Evolutionary conservation across 1,140 invertebrate species (phyloP).

Genomic region (Drosophila elegans): DNA sequence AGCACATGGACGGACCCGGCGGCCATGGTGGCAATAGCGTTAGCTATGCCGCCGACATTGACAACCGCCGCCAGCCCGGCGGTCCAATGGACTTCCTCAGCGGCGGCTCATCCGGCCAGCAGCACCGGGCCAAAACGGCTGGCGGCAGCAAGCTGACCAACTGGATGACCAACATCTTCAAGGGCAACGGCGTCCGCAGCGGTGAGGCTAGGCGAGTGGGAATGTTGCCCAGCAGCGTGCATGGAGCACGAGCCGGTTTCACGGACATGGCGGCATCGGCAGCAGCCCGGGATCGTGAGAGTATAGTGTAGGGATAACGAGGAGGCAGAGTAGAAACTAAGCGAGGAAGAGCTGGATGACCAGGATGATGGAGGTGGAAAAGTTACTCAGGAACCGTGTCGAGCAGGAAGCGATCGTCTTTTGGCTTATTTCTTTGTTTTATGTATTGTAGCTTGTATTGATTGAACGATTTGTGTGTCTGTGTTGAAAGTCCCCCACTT

Average conservation of each 20-base stretch:
- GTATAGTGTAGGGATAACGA: conserved; percentile 73
- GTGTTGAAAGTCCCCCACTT: conserved; percentile 40
- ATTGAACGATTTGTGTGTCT: conserved; percentile 63
- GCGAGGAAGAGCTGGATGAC: conserved; percentile 1
- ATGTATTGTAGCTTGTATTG: conserved; percentile 67
- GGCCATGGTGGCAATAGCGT: conserved; percentile 80
- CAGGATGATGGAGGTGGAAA: conserved; percentile 31
- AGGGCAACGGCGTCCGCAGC: conserved; percentile 55
- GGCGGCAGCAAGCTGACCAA: conserved; percentile 53
- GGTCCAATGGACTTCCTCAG: conserved; percentile 12
- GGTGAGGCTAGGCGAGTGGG: conserved; percentile 65
- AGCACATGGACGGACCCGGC: conserved; percentile 86
- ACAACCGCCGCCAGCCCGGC: conserved; percentile 43
- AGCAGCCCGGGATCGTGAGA: conserved; percentile 77
- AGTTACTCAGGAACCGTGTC: conserved; percentile 79
- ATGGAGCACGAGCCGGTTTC: conserved; percentile 67
- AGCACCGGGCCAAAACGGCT: conserved; percentile 4
- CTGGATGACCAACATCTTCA: conserved; percentile 67
- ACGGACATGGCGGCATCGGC: conserved; percentile 63
- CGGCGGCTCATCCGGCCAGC: conserved; percentile 29
- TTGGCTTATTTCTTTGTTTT: conserved; percentile 74
- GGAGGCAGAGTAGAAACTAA: conserved; percentile 23
- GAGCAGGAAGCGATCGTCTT: conserved; percentile 74
- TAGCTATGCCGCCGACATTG: conserved; percentile 77
- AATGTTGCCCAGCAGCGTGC: conserved; percentile 66